Conservation (phyloP, 2,797 vertebrate species). For the Schizopygopsis pylzovi region DNA sequence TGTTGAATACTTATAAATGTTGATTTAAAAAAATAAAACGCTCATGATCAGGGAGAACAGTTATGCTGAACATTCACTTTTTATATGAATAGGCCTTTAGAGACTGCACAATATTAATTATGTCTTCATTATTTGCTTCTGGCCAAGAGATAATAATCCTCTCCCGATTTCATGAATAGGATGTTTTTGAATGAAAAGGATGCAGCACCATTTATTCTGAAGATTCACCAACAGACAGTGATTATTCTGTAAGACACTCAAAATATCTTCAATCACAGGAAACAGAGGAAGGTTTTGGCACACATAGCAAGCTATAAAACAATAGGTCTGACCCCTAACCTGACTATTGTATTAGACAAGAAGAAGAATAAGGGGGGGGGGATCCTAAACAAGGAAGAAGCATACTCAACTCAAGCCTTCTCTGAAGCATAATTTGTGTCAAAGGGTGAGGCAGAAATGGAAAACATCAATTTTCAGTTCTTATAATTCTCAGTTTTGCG, state of each 20-base stretch:
- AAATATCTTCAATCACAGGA: constrained; percentile 64
- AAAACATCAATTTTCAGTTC: neutral
- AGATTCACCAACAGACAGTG: constrained; percentile 50
- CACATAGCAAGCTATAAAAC: constrained; percentile 33
- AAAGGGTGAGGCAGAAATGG: neutral
- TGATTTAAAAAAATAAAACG: neutral
- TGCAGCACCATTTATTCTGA: constrained; percentile 51
- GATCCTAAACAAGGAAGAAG: neutral
- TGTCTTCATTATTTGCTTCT: neutral
- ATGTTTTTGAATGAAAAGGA: constrained; percentile 71
- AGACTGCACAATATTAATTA: neutral
- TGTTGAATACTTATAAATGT: neutral
- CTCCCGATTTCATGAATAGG: constrained; percentile 70
- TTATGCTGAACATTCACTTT: neutral
- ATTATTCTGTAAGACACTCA: constrained; percentile 53
- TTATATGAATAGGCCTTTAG: neutral
- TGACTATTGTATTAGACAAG: constrained; percentile 31
- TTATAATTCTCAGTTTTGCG: neutral
- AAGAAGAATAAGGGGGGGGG: neutral
- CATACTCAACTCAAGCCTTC: neutral
- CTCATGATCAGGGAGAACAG: neutral
- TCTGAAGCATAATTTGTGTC: neutral
- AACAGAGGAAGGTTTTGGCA: constrained; percentile 32
- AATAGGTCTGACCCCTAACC: constrained; percentile 46
- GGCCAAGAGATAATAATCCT: neutral